Evolutionary conservation across 2,113 vertebrate genomes (phyloP).

Genomic region (Albula glossodonta): DNA sequence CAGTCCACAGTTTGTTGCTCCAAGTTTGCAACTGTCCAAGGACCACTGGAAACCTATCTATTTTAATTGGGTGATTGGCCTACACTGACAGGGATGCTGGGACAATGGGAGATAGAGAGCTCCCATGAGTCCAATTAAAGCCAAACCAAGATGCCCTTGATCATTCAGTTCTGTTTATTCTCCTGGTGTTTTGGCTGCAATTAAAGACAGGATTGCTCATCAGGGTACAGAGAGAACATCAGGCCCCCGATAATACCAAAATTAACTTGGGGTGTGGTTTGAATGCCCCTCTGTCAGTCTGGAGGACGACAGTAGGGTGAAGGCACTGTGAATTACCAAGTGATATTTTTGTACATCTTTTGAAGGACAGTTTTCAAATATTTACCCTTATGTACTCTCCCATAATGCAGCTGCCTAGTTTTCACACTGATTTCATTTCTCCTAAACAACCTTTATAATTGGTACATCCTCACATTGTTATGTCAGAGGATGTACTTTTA

Average conservation of each 20-base stretch:
- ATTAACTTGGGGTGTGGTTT: background rate
- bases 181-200: constrained; percentile 66
- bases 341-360: background rate
- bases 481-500: background rate
- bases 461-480: background rate
- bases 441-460: background rate
- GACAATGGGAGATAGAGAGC: constrained; percentile 57
- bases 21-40: constrained; percentile 58
- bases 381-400: background rate
- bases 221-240: constrained; percentile 45
- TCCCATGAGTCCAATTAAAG: constrained; percentile 66
- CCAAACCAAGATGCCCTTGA: constrained; percentile 60
- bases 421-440: background rate
- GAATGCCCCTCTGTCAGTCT: background rate
- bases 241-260: constrained; percentile 11
- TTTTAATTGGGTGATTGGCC: constrained; percentile 66
- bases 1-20: constrained; percentile 43
- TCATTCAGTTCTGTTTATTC: constrained; percentile 70
- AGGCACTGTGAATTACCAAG: background rate
- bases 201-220: constrained; percentile 66
- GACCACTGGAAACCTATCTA: constrained; percentile 66
- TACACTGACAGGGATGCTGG: constrained; percentile 60
- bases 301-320: background rate
- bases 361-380: background rate
- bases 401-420: background rate